Evolutionary conservation across 2,113 vertebrate species (phyloP).

Genomic region (Daubentonia madagascariensis): DNA sequence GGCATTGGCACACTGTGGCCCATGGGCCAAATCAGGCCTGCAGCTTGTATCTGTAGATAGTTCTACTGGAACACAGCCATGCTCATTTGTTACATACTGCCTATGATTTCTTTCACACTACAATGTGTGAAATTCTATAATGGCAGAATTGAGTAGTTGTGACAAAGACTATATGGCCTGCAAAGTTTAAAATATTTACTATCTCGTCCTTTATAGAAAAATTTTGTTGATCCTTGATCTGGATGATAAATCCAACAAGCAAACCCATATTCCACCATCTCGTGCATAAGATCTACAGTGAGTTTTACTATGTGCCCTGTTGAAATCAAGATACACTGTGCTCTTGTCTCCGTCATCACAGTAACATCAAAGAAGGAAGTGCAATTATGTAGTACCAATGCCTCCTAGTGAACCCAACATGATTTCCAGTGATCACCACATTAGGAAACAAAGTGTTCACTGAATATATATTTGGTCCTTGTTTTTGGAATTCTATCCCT

Average conservation of each 20-base stretch:
- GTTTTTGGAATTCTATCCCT: background rate
- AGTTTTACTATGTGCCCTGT: background rate
- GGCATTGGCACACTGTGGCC: background rate
- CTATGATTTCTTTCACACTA: background rate
- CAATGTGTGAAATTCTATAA: background rate
- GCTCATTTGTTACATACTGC: background rate
- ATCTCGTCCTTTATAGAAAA: background rate
- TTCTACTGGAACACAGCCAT: constrained; percentile 33
- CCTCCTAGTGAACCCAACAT: background rate
- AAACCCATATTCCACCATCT: background rate
- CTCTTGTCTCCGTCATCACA: background rate
- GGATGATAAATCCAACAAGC: background rate
- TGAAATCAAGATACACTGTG: background rate
- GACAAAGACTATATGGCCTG: background rate
- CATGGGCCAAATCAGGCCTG: background rate
- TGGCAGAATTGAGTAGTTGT: background rate
- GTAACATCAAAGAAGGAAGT: background rate
- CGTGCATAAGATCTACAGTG: background rate
- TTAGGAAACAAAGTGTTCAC: background rate
- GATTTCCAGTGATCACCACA: background rate
- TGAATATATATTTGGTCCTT: background rate
- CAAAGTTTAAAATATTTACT: constrained; percentile 9
- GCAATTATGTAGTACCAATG: background rate
- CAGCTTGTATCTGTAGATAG: background rate
- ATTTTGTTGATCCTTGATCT: background rate